These are phyloP conservation scores for Drosophila greeni DNA, from an alignment of 2,888 invertebrate species.

Conservation along the genomic window DNA sequence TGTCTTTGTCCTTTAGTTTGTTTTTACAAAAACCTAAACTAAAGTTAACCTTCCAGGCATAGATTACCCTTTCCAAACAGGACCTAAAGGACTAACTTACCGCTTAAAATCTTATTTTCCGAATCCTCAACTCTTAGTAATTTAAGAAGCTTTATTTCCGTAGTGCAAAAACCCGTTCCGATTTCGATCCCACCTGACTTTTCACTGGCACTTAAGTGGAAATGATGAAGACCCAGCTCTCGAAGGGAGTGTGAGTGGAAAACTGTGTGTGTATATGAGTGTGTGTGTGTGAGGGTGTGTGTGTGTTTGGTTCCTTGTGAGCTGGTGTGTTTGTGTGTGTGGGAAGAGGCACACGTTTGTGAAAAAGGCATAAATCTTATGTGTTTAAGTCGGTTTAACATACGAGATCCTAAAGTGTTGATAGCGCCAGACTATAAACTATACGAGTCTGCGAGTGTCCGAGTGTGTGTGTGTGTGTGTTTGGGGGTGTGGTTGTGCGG, in stretches of 20 bases:
- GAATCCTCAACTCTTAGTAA: conserved; percentile 20
- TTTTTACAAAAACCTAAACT: neutral
- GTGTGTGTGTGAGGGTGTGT: neutral
- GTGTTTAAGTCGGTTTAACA: conserved; percentile 59
- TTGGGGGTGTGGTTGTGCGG: neutral
- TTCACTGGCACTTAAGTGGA: conserved; percentile 42
- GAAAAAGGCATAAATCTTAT: conserved; percentile 56
- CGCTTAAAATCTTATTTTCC: conserved; percentile 12
- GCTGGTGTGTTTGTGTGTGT: conserved; percentile 6
- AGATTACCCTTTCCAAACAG: neutral
- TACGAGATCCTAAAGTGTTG: conserved; percentile 58
- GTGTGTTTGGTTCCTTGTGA: too few species aligned
- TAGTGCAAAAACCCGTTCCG: neutral
- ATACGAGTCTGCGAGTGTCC: conserved; percentile 33
- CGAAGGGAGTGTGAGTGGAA: neutral
- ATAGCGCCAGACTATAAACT: conserved; percentile 56
- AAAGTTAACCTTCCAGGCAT: neutral
- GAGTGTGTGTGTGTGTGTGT: conserved; percentile 10
- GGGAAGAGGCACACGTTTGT: conserved; percentile 42
- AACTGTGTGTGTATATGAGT: conserved; percentile 1
- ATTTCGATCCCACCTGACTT: conserved; percentile 20
- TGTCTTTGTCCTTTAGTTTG: too few species aligned
- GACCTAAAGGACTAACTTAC: neutral
- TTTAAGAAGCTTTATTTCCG: conserved; percentile 13
- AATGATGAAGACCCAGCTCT: conserved; percentile 39